These are phyloP conservation scores for Zaprionus davidi DNA, from an alignment of 1,140 invertebrate species.

Conservation along the genomic window DNA sequence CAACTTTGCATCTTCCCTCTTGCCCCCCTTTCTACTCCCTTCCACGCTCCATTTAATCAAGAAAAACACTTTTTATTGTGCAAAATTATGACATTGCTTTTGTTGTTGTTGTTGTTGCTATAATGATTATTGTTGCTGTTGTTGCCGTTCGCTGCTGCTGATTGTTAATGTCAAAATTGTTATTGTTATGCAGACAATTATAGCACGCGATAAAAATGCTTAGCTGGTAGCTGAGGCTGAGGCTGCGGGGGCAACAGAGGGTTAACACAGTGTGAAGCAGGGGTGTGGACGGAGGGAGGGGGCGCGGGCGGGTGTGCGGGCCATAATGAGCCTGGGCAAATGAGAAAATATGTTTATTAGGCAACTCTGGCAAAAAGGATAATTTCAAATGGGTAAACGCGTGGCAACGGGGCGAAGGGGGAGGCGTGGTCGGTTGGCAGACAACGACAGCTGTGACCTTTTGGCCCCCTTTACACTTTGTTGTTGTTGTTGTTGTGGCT, in stretches of 20 bases:
- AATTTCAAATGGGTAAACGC: conserved; percentile 9
- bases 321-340: conserved; percentile 63
- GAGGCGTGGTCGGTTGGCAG: not conserved
- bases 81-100: conserved; percentile 76
- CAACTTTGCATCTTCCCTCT: conserved; percentile 10
- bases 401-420: not conserved
- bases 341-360: conserved; percentile 81
- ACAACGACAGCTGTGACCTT: conserved; percentile 3
- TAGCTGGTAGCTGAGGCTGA: conserved; percentile 31
- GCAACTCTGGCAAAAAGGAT: conserved; percentile 43
- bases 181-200: conserved; percentile 82
- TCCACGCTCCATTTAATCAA: conserved; percentile 72
- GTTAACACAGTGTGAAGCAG: not conserved
- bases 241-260: not conserved
- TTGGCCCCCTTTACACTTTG: not conserved
- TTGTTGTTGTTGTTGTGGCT: not conserved
- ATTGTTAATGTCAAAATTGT: conserved; percentile 79
- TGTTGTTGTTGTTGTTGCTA: conserved; percentile 28
- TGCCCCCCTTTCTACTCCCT: conserved; percentile 4
- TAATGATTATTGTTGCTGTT: conserved; percentile 11
- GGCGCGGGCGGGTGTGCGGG: not conserved
- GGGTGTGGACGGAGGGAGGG: too few relatives aligned
- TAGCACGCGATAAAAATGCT: conserved; percentile 76
- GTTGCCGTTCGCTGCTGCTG: conserved; percentile 34
- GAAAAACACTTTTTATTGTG: conserved; percentile 82